Evolutionary conservation across 2,888 invertebrate genomes (phyloP).

Genomic region (Dinocampus coccinellae): DNA sequence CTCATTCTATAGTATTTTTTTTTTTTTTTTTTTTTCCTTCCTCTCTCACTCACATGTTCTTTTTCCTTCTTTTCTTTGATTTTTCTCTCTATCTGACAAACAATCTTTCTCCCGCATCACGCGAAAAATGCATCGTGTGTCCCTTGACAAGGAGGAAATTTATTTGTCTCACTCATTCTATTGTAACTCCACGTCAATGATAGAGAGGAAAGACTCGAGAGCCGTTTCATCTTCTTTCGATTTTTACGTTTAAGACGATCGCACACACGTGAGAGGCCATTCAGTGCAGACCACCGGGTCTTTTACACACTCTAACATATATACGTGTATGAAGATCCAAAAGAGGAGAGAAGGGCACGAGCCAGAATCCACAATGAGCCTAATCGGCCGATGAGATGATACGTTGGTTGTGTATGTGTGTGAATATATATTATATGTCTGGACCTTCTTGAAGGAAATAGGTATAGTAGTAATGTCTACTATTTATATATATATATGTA

Average conservation of each 20-base stretch:
- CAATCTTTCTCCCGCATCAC: slow-evolving; percentile 26
- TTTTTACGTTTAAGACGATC: slow-evolving; percentile 29
- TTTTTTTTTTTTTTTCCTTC: not conserved
- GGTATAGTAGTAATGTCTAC: not conserved
- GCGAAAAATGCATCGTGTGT: slow-evolving; percentile 19
- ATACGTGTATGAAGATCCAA: slow-evolving; percentile 12
- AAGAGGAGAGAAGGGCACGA: slow-evolving; percentile 30
- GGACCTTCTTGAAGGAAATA: slow-evolving; percentile 27
- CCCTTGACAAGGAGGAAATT: slow-evolving; percentile 17
- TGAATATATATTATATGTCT: not conserved
- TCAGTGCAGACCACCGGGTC: slow-evolving; percentile 54
- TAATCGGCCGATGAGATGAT: slow-evolving; percentile 61
- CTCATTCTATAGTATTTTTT: not conserved
- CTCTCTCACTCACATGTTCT: slow-evolving; percentile 1
- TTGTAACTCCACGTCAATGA: not conserved
- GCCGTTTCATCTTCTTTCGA: slow-evolving; percentile 18
- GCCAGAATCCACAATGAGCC: slow-evolving; percentile 57
- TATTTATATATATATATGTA: not conserved
- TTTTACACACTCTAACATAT: not conserved
- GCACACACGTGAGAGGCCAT: slow-evolving; percentile 36
- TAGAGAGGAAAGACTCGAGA: not conserved
- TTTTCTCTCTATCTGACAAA: no score
- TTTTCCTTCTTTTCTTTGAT: slow-evolving; percentile 2
- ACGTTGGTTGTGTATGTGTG: slow-evolving; percentile 4
- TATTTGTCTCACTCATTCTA: slow-evolving; percentile 1